Evolutionary conservation across 2,797 vertebrate genomes (phyloP).

Genomic region (Philypnodon macrostomus): DNA sequence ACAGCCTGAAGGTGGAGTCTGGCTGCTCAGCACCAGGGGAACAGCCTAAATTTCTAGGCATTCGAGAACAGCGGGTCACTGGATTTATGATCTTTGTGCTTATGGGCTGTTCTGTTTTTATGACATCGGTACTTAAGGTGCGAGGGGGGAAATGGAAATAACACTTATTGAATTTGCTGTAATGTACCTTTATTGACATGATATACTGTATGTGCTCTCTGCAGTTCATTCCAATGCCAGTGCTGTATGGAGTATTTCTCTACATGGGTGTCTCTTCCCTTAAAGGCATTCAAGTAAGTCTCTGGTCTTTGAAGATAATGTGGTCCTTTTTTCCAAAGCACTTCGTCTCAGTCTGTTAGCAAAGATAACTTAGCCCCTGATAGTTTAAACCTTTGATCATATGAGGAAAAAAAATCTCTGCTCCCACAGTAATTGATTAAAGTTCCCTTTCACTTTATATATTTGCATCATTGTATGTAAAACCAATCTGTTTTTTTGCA

Average conservation of each 20-base stretch:
- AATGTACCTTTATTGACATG: background rate
- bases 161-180: too few species aligned
- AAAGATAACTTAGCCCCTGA: conserved; percentile 18
- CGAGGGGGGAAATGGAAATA: conserved; percentile 26
- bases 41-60: conserved; percentile 94
- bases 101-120: conserved; percentile 95
- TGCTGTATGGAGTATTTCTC: conserved; percentile 94
- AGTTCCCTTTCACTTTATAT: background rate
- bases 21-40: conserved; percentile 94
- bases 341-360: conserved; percentile 23
- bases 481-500: conserved; percentile 48
- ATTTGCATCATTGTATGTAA: background rate
- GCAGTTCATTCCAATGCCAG: conserved; percentile 96
- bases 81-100: conserved; percentile 93
- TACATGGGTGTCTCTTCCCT: conserved; percentile 95
- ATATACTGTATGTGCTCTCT: conserved; percentile 32
- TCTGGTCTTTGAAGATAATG: conserved; percentile 33
- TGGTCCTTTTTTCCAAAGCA: conserved; percentile 10
- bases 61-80: conserved; percentile 91
- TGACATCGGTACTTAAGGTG: conserved; percentile 94
- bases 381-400: conserved; percentile 32
- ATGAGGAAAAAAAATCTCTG: conserved; percentile 8
- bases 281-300: conserved; percentile 93
- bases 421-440: conserved; percentile 21
- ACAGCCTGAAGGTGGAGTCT: conserved; percentile 95